Base-by-base conservation (phyloP, 1,140 invertebrate genomes). In the Anastatus disparis region DNA sequence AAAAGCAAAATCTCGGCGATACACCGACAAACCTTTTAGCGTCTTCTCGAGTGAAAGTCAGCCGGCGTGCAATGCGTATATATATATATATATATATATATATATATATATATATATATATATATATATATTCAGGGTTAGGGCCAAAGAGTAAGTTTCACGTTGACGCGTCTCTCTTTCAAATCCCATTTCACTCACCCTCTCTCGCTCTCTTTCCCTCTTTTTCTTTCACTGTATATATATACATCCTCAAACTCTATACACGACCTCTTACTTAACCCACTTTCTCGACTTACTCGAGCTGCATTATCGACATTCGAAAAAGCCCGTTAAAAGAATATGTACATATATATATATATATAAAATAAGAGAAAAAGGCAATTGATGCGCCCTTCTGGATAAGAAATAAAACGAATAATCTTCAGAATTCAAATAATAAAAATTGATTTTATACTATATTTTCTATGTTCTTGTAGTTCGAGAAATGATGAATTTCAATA, bases 1-100 rank as follows among this genome's bases (percentile, higher is more conserved):
- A 85, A 85, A 84, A 85, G 83, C 83, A 82, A 85, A 85, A 85
- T 85, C 83, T 84, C 80, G 78, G 78, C 79, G 82, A 84, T 84
- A 84, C 79, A 81, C 79, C 80, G 80, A 75, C 77, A 78, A 83
- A 84, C 81, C 84, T 85, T 85, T 84, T 85, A 85, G 82, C 82
- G 79, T 82, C 83, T 82, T 77, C 71, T 74, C 75, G 75, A 81
- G 79, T 81, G 80, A 84, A 83, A 84, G 80, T 83, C 81, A 79
- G 81, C 74, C 76, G 65, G 72, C 74, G 76, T 44, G 22, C 4
- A 35, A n/a, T 10, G n/a, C 10, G 10, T 27, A 46, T 17, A 61
- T 24, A 27, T 40, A 22, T 62, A 35, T 8, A 24, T 20, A 29
- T 12, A n/a, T 22, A 24, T 6, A 29, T 15, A n/a, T 29, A 53